A percentile compares a stretch with the other conserved stretches of the same genome.
Conservation (phyloP, 1,140 invertebrate genomes). For the Bacillus rossius region DNA sequence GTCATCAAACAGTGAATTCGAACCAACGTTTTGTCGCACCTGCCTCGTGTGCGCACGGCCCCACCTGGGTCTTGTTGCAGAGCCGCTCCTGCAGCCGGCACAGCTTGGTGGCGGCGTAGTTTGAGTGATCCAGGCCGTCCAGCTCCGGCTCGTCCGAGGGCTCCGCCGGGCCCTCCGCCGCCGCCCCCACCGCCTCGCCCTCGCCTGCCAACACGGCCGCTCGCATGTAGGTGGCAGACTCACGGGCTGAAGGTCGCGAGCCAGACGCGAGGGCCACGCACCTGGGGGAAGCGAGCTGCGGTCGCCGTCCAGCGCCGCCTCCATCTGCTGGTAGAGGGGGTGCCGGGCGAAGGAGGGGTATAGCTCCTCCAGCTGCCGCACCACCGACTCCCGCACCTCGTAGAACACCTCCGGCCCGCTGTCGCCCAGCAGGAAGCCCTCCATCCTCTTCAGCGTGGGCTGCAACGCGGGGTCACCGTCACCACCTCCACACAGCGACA, state of each 20-base stretch:
- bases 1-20: no score
- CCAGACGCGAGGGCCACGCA: no score
- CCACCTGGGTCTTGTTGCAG: constrained; percentile 68
- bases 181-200: constrained; percentile 14
- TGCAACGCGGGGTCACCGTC: constrained; percentile 5
- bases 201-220: neutral
- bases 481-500: no score
- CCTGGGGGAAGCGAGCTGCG: no score
- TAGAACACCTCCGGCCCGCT: constrained; percentile 86
- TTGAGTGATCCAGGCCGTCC: neutral
- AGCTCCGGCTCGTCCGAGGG: constrained; percentile 62
- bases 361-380: constrained; percentile 74
- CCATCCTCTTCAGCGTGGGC: constrained; percentile 67
- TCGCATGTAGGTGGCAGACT: no score
- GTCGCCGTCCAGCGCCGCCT: neutral
- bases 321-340: constrained; percentile 73
- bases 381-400: constrained; percentile 74
- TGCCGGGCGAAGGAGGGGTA: constrained; percentile 85
- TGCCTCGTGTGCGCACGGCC: no score
- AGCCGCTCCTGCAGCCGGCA: constrained; percentile 73
- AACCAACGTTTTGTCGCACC: no score
- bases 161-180: constrained; percentile 46
- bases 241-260: no score
- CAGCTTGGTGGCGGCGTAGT: constrained; percentile 62
- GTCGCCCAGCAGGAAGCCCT: constrained; percentile 78